A percentile compares a stretch with the other conserved stretches of the same genome.
These are phyloP conservation scores for Clarias magur DNA, from an alignment of 2,113 vertebrate genomes.

Conservation along the genomic window DNA sequence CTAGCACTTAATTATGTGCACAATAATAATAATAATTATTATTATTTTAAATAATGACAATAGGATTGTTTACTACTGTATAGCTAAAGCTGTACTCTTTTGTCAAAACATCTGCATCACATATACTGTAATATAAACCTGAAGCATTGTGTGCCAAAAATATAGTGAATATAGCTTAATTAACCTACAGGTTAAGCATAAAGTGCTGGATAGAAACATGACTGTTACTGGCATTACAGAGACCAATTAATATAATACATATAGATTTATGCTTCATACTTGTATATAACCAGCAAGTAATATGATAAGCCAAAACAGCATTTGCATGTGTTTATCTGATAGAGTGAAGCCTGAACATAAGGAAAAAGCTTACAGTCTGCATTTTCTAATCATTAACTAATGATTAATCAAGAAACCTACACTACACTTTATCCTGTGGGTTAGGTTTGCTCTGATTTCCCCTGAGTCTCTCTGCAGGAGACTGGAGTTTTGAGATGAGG, in stretches of 20 bases:
- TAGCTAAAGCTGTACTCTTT: background rate
- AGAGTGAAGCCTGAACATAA: background rate
- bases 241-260: no score
- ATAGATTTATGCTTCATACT: no score
- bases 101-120: background rate
- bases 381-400: slow-evolving; percentile 27
- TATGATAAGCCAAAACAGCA: background rate
- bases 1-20: background rate
- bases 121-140: background rate
- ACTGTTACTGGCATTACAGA: no score
- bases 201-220: no score
- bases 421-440: slow-evolving; percentile 32
- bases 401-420: slow-evolving; percentile 17
- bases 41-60: background rate
- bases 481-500: slow-evolving; percentile 35
- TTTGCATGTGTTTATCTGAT: background rate
- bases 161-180: background rate
- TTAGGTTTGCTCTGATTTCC: slow-evolving; percentile 17
- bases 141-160: background rate
- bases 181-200: no score
- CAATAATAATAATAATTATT: background rate
- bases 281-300: slow-evolving; percentile 1
- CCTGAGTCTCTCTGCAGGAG: slow-evolving; percentile 21
- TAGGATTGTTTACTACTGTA: background rate
- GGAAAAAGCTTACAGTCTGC: background rate